A percentile compares a stretch with the other conserved stretches of the same genome.
phyloP scores from a whole-genome alignment of 2,797 vertebrate species.

The Morus bassanus region DNA sequence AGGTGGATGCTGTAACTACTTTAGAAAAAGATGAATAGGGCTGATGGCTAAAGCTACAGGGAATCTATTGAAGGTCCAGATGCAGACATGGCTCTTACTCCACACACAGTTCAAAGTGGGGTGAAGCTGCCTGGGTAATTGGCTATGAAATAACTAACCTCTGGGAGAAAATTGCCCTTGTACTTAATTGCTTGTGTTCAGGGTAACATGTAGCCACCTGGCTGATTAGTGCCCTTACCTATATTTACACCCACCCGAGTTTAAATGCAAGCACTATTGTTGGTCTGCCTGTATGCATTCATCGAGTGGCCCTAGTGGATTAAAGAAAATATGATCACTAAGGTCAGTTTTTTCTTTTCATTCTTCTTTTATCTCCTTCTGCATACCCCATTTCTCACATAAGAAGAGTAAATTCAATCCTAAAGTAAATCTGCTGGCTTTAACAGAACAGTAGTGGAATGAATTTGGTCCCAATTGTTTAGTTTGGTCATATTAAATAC shows the following conservation, averaged over 20 bases:
- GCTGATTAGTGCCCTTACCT: slow-evolving; percentile 78
- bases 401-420: neutral
- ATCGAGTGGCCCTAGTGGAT: slow-evolving; percentile 36
- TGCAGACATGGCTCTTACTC: slow-evolving; percentile 77
- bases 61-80: slow-evolving; percentile 83
- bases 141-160: slow-evolving; percentile 83
- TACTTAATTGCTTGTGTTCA: slow-evolving; percentile 75
- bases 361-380: slow-evolving; percentile 16
- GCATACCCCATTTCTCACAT: neutral
- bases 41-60: slow-evolving; percentile 80
- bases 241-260: slow-evolving; percentile 73
- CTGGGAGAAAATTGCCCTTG: slow-evolving; percentile 78
- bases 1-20: slow-evolving; percentile 79
- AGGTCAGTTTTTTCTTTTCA: slow-evolving; percentile 40
- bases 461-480: neutral
- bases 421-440: neutral
- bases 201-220: slow-evolving; percentile 77
- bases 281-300: slow-evolving; percentile 53
- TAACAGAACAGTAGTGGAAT: slow-evolving; percentile 1
- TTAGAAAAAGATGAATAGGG: slow-evolving; percentile 81
- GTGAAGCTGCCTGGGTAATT: slow-evolving; percentile 80
- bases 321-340: slow-evolving; percentile 62
- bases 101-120: slow-evolving; percentile 79
- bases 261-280: slow-evolving; percentile 69
- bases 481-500: neutral